Percentiles rank a stretch among this genome's conserved stretches.
phyloP scores from a whole-genome alignment of 2,888 invertebrate species.

The Troglohyphantes excavatus region DNA sequence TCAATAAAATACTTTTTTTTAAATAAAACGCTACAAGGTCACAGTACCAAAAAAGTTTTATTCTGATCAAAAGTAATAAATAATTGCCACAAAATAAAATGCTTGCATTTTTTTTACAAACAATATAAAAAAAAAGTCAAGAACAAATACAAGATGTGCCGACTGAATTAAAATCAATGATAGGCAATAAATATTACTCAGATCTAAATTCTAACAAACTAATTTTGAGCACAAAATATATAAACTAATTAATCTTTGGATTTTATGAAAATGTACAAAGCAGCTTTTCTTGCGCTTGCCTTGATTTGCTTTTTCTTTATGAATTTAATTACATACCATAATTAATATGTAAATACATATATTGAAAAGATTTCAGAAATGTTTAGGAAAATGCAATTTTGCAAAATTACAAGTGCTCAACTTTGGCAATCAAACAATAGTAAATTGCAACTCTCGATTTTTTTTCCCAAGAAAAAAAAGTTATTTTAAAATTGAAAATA shows the following conservation, averaged over 20 bases:
- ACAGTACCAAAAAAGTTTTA: slow-evolving; percentile 30
- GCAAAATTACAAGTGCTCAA: too few relatives aligned
- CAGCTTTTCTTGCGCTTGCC: background rate
- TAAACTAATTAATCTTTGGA: background rate
- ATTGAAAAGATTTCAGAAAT: too few relatives aligned
- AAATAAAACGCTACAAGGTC: background rate
- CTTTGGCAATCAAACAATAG: too few relatives aligned
- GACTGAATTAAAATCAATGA: slow-evolving; percentile 16
- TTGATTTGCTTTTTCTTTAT: background rate
- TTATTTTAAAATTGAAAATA: too few relatives aligned
- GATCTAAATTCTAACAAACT: background rate
- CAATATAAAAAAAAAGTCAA: background rate
- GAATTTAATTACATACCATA: background rate
- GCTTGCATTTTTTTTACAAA: slow-evolving; percentile 35
- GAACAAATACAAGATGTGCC: slow-evolving; percentile 2
- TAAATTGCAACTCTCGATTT: too few relatives aligned
- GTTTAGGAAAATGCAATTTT: too few relatives aligned
- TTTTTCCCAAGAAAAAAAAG: too few relatives aligned
- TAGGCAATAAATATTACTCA: slow-evolving; percentile 15
- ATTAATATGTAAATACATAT: too few relatives aligned
- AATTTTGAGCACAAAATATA: slow-evolving; percentile 9
- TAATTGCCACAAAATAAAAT: slow-evolving; percentile 39
- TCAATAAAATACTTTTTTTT: background rate
- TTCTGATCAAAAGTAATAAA: slow-evolving; percentile 49
- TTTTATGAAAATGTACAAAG: background rate